Evolutionary conservation across 2,797 vertebrate species (phyloP).

Genomic region (Xiphophorus birchmanni): DNA sequence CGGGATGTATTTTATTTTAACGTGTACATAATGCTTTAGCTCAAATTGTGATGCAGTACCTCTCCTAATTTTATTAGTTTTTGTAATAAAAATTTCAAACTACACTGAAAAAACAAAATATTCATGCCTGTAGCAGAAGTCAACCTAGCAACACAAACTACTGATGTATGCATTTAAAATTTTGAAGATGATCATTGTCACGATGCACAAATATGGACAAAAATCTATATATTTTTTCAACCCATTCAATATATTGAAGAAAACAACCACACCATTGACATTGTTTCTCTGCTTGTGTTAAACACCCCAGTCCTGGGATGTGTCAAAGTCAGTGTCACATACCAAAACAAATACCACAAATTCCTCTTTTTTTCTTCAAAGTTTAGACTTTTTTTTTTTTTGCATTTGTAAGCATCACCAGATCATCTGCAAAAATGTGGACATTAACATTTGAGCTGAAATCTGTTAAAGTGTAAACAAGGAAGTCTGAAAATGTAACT

Average conservation of each 20-base stretch:
- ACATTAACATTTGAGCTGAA: neutral
- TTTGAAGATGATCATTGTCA: neutral
- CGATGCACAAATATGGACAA: neutral
- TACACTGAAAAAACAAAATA: conserved; percentile 32
- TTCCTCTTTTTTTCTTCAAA: neutral
- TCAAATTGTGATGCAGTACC: conserved; percentile 71
- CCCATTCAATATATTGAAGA: neutral
- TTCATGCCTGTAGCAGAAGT: conserved; percentile 6
- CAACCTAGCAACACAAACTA: neutral
- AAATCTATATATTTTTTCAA: neutral
- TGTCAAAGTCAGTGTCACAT: neutral
- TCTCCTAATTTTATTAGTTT: conserved; percentile 72
- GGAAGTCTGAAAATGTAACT: neutral
- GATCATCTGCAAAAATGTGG: neutral
- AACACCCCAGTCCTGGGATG: neutral
- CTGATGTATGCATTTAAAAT: neutral
- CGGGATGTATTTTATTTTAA: conserved; percentile 97
- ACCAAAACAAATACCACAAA: neutral
- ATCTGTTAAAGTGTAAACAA: neutral
- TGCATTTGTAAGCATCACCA: neutral
- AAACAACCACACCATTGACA: neutral
- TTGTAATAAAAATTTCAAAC: conserved; percentile 69
- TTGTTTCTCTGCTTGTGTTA: neutral
- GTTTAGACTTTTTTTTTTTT: too few species aligned
- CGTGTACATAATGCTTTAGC: conserved; percentile 85